phyloP scores from a whole-genome alignment of 2,797 vertebrate species.

The Epinephelus malabaricus region DNA sequence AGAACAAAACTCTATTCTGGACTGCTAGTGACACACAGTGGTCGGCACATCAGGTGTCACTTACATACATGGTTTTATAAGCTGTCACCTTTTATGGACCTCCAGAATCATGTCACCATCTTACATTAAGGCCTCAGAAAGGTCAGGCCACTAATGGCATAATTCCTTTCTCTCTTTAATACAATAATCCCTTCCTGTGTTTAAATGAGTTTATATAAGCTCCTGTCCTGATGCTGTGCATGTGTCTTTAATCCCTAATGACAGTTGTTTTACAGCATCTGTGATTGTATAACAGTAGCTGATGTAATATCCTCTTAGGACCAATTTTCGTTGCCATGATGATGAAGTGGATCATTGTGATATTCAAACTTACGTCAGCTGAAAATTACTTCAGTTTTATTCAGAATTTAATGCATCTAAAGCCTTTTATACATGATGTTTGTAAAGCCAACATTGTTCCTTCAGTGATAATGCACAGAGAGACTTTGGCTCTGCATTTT shows the following conservation, averaged over 20 bases:
- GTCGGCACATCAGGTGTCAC: neutral
- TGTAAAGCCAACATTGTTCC: neutral
- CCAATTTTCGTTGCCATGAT: neutral
- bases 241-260: slow-evolving; percentile 41
- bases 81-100: neutral
- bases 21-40: slow-evolving; percentile 19
- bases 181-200: slow-evolving; percentile 65
- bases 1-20: neutral
- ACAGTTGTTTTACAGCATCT: slow-evolving; percentile 42
- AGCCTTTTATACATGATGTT: neutral
- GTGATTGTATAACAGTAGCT: neutral
- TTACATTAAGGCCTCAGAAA: slow-evolving; percentile 23
- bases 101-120: slow-evolving; percentile 22
- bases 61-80: slow-evolving; percentile 2
- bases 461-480: neutral
- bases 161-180: slow-evolving; percentile 56
- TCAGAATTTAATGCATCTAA: neutral
- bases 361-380: neutral
- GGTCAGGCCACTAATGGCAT: slow-evolving; percentile 64
- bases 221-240: neutral
- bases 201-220: slow-evolving; percentile 44
- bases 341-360: neutral
- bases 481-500: neutral
- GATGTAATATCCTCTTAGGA: slow-evolving; percentile 17
- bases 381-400: neutral